Evolutionary conservation across 1,140 invertebrate species (phyloP).

Genomic region (Drosophila gunungcola): DNA sequence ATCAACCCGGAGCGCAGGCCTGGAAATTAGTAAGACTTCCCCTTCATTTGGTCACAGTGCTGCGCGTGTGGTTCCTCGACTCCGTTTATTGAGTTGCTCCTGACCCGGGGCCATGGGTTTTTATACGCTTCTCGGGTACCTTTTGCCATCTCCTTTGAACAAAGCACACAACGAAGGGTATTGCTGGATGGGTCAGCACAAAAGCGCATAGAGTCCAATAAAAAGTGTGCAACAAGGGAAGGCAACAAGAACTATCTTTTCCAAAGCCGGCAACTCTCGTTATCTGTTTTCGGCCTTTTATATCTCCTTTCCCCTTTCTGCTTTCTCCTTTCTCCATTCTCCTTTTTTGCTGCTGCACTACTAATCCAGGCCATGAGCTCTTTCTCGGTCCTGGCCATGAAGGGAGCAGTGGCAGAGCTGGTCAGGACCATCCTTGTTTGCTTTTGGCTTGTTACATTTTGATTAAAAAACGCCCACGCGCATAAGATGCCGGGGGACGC

Average conservation of each 20-base stretch:
- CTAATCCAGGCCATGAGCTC: conserved; percentile 70
- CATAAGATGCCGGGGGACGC: conserved; percentile 55
- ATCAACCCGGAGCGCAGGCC: conserved; percentile 56
- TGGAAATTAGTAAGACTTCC: conserved; percentile 73
- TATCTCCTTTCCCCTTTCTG: conserved; percentile 27
- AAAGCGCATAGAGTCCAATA: conserved; percentile 83
- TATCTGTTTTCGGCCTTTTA: conserved; percentile 75
- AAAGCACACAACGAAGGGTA: conserved; percentile 50
- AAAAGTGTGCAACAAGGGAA: conserved; percentile 70
- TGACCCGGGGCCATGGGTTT: conserved; percentile 67
- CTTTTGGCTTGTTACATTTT: conserved; percentile 83
- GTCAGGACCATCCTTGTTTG: conserved; percentile 66
- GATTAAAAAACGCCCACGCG: conserved; percentile 83
- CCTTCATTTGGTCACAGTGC: conserved; percentile 19
- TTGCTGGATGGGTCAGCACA: conserved; percentile 34
- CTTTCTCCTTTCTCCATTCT: conserved; percentile 20
- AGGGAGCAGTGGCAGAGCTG: not conserved
- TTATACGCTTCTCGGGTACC: conserved; percentile 45
- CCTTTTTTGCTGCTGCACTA: conserved; percentile 70
- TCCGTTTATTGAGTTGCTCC: conserved; percentile 73
- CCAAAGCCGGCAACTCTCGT: conserved; percentile 66
- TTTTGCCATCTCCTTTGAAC: conserved; percentile 47
- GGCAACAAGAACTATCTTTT: conserved; percentile 75
- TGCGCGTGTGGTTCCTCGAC: conserved; percentile 24
- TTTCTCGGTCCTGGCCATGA: conserved; percentile 31